These are phyloP conservation scores for Rhipidura dahli DNA, from an alignment of 2,113 vertebrate genomes.

Conservation along the genomic window DNA sequence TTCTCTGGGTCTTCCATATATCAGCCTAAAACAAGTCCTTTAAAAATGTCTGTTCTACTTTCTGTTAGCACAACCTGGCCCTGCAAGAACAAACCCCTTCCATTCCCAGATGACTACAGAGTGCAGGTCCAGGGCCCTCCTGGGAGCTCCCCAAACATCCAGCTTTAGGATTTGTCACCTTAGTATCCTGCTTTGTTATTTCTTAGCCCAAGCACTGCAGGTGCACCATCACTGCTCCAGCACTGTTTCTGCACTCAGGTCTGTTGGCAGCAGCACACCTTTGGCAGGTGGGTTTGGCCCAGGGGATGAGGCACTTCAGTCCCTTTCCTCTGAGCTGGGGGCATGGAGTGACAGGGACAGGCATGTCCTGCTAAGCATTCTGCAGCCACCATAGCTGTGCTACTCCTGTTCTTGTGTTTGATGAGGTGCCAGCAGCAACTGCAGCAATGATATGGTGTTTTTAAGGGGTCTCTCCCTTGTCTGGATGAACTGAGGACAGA, in stretches of 20 bases:
- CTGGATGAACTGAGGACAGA: not conserved
- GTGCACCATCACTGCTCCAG: not conserved
- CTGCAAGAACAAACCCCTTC: not conserved
- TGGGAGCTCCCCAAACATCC: not conserved
- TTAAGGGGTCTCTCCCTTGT: not conserved
- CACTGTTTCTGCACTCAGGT: not conserved
- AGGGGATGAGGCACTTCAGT: not conserved
- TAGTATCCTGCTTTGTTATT: not conserved
- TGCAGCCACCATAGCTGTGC: fast-evolving
- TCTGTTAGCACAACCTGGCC: not conserved
- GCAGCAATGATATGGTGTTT: not conserved
- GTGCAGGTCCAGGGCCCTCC: not conserved
- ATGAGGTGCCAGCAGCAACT: not conserved
- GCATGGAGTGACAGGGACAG: not conserved
- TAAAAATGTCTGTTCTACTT: not conserved
- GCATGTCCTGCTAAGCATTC: not conserved
- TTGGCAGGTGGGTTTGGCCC: not conserved
- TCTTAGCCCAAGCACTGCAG: not conserved
- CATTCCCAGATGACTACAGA: not conserved
- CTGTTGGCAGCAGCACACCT: not conserved
- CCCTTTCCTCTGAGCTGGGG: not conserved
- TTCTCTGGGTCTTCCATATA: not conserved
- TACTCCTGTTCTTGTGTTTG: not conserved
- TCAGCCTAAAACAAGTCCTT: not conserved
- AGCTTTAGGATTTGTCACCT: not conserved